phyloP scores from a whole-genome alignment of 2,797 vertebrate genomes.

The Chelmon rostratus region DNA sequence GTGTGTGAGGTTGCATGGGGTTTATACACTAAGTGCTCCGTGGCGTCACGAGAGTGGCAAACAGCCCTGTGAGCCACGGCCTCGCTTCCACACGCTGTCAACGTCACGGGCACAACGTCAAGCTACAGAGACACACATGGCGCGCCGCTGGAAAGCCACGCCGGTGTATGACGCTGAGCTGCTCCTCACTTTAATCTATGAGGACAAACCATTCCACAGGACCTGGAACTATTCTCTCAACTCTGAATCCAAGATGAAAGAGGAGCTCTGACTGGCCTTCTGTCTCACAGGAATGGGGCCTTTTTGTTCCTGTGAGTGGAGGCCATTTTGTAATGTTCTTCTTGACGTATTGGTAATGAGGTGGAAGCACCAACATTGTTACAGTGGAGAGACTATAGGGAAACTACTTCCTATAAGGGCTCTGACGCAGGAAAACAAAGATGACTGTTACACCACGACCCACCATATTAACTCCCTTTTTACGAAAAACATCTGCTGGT shows the following conservation, averaged over 20 bases:
- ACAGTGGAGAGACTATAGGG: conserved; percentile 16
- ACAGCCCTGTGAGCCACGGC: conserved; percentile 31
- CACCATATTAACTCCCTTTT: conserved; percentile 9
- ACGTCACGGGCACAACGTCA: conserved; percentile 52
- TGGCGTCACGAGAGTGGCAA: conserved; percentile 51
- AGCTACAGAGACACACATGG: conserved; percentile 60
- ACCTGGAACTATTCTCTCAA: conserved; percentile 22
- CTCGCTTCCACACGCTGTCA: conserved; percentile 50
- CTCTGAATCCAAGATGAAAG: conserved; percentile 29
- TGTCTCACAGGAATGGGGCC: conserved; percentile 38
- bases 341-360: conserved; percentile 38
- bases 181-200: conserved; percentile 44
- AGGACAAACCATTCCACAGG: conserved; percentile 49
- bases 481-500: background rate
- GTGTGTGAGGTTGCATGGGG: conserved; percentile 31
- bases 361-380: conserved; percentile 20
- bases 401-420: conserved; percentile 12
- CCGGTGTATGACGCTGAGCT: conserved; percentile 20
- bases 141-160: conserved; percentile 27
- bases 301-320: conserved; percentile 39
- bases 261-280: conserved; percentile 28
- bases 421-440: conserved; percentile 19
- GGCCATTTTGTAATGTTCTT: conserved; percentile 48
- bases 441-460: background rate
- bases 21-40: conserved; percentile 44